Base-by-base conservation (phyloP, 2,797 vertebrate genomes). In the Trachops cirrhosus region DNA sequence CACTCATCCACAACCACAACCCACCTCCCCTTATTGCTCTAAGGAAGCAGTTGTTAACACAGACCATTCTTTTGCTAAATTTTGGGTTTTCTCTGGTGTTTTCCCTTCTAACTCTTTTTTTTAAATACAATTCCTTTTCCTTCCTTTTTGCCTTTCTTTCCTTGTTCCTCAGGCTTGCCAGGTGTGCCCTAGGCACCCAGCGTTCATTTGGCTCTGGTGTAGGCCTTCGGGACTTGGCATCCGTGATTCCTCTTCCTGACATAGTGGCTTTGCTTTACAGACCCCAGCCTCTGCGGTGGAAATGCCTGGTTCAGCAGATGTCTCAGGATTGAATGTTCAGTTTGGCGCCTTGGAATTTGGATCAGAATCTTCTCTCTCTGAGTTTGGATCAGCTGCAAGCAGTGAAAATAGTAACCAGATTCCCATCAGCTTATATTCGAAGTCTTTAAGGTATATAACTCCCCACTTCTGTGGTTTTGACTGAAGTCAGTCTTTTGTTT, bases 331-430 rank as follows among this genome's bases (percentile, higher is more conserved):
- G 91, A 99, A 99, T 97, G 99, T 99, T 97, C 99, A 99, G 97
- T 99, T 99, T 97, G 99, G 99, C 71, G 99, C 99, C 41, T 97
- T 99, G 84, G 99, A 99, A 98, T 99, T 99, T 97, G 99, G 99
- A 96, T 99, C 99, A 6, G 99, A 99, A 98, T 98, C 99, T 1
- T 98, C 99, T 0, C 96, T 99, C 79, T 98, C 99, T 4, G 99
- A 99, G 84, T 99, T 99, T 95, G 99, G 99, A 97, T 98, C 98
- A 74, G 80, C 98, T 92, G 98, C 99, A 97, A 99, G 98, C 96
- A 98, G 87, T 96, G 98, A 98, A 89, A 99, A 98, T 96, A 98
- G 97, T 94, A 98, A 96, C 95, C 99, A 99, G 96, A 86, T 98
- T 1, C 96, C 98, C 62, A 99, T 98, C 94, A 99, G 98, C 97